Evolutionary conservation across 2,797 vertebrate genomes (phyloP).

Genomic region (Molossus molossus): DNA sequence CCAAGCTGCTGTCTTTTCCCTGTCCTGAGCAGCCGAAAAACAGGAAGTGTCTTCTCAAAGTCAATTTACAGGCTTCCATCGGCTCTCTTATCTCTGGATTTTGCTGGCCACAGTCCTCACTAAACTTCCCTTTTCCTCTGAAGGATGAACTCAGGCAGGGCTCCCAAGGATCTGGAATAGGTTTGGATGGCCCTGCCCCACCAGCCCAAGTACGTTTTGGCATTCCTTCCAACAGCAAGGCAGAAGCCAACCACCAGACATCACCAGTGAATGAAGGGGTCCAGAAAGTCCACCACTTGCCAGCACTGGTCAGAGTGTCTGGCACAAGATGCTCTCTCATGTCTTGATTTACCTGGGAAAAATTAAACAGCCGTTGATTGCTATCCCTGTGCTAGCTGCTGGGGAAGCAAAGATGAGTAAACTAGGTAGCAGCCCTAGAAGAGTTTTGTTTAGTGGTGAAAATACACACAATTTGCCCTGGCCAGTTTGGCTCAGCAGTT

Average conservation of each 20-base stretch:
- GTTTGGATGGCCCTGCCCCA: background rate
- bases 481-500: no score
- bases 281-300: background rate
- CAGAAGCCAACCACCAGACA: background rate
- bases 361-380: background rate
- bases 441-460: background rate
- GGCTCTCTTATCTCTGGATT: background rate
- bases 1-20: background rate
- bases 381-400: background rate
- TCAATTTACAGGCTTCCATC: background rate
- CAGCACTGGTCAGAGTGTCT: background rate
- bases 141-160: background rate
- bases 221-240: background rate
- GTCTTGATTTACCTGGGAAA: background rate
- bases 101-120: background rate
- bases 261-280: background rate
- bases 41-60: background rate
- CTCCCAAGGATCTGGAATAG: background rate
- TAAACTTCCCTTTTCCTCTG: background rate
- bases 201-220: background rate
- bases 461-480: background rate
- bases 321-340: background rate
- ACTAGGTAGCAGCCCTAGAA: background rate
- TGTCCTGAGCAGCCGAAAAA: conserved; percentile 13
- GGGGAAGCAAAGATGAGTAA: background rate